These are phyloP conservation scores for Pardosa pseudoannulata DNA, from an alignment of 2,888 invertebrate species.

Conservation along the genomic window DNA sequence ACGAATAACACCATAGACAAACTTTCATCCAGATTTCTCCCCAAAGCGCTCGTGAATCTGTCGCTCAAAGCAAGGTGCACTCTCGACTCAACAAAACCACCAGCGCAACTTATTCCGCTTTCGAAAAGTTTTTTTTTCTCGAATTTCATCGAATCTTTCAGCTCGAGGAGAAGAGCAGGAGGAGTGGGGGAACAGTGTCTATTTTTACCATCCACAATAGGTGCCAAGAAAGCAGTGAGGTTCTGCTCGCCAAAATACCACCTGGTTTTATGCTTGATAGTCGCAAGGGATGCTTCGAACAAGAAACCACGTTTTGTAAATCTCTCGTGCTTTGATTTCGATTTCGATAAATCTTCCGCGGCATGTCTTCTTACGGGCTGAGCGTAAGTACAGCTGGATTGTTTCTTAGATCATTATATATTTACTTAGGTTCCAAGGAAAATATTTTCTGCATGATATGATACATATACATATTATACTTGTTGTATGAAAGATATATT, in stretches of 20 bases:
- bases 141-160: neutral
- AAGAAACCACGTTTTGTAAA: neutral
- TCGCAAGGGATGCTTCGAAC: constrained; percentile 25
- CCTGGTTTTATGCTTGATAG: constrained; percentile 42
- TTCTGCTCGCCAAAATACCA: constrained; percentile 58
- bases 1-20: too few species aligned
- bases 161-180: neutral
- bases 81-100: neutral
- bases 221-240: constrained; percentile 51
- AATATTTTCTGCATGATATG: too few species aligned
- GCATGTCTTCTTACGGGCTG: constrained; percentile 58
- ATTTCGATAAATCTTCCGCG: constrained; percentile 26
- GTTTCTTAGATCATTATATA: too few species aligned
- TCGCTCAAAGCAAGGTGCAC: neutral
- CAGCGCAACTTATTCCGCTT: neutral
- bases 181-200: constrained; percentile 25
- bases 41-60: too few species aligned
- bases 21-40: too few species aligned
- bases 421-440: too few species aligned
- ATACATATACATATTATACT: too few species aligned
- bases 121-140: neutral
- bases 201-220: constrained; percentile 68
- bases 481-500: too few species aligned
- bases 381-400: constrained; percentile 54
- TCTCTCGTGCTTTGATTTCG: constrained; percentile 26